These are phyloP conservation scores for Psilopogon haemacephalus DNA, from an alignment of 2,113 vertebrate genomes.

Conservation along the genomic window DNA sequence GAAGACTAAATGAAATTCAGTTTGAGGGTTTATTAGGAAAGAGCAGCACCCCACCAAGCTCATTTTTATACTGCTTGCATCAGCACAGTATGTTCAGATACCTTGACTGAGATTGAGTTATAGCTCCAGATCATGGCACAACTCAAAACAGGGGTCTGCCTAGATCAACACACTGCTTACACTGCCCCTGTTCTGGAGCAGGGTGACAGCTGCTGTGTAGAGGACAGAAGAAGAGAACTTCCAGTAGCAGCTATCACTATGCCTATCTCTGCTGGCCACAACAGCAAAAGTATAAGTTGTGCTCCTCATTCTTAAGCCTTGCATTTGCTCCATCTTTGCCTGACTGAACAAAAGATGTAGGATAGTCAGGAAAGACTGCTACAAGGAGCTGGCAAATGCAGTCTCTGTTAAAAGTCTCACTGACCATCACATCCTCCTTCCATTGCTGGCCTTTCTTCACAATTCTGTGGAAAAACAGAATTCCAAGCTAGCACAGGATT, in stretches of 20 bases:
- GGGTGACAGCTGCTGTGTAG: accelerated
- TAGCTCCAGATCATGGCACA: not conserved
- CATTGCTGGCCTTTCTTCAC: not conserved
- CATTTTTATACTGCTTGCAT: accelerated
- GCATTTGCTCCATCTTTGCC: not conserved
- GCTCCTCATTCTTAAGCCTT: not conserved
- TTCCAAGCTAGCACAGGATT: not conserved
- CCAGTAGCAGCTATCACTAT: not conserved
- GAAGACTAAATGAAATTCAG: not conserved
- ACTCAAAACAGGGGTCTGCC: not conserved
- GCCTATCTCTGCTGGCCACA: not conserved
- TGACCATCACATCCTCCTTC: not conserved
- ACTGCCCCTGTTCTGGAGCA: not conserved
- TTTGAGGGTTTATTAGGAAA: not conserved
- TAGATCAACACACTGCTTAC: not conserved
- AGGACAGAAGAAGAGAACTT: not conserved
- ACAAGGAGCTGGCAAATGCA: not conserved
- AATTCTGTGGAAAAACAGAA: not conserved
- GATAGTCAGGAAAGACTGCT: not conserved
- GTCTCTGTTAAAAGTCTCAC: not conserved
- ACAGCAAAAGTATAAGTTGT: not conserved
- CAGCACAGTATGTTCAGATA: not conserved
- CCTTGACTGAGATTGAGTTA: not conserved
- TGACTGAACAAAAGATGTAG: not conserved
- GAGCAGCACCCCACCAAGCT: not conserved